These are phyloP conservation scores for Chelmon rostratus DNA, from an alignment of 2,797 vertebrate species.

Conservation along the genomic window DNA sequence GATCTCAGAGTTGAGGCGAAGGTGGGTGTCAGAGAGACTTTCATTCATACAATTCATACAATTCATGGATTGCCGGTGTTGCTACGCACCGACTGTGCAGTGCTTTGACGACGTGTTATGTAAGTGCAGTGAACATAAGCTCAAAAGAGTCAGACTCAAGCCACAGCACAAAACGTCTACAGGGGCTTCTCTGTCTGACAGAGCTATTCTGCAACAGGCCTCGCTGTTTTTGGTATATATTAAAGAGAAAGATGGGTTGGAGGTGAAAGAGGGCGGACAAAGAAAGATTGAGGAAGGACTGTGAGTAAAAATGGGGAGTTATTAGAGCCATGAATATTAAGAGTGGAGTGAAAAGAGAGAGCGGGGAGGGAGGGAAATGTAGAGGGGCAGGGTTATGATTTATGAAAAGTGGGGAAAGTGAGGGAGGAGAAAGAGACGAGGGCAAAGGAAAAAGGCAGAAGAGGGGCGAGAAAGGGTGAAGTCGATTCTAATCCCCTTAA, in stretches of 20 bases:
- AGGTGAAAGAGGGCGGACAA: conserved; percentile 6
- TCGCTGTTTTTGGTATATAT: conserved; percentile 44
- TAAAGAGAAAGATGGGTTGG: conserved; percentile 20
- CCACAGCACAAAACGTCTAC: conserved; percentile 45
- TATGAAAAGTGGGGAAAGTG: not conserved
- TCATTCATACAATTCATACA: conserved; percentile 41
- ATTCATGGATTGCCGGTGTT: conserved; percentile 29
- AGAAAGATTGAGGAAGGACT: conserved; percentile 3
- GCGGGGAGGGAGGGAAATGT: not conserved
- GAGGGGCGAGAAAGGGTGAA: conserved; percentile 54
- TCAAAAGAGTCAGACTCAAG: conserved; percentile 55
- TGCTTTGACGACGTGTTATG: conserved; percentile 56
- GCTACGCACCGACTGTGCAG: conserved; percentile 7
- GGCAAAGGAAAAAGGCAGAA: not conserved
- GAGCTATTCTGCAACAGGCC: conserved; percentile 45
- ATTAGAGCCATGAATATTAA: conserved; percentile 16
- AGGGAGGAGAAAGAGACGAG: conserved; percentile 5
- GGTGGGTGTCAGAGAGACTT: conserved; percentile 4
- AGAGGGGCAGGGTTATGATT: not conserved
- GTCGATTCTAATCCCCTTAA: conserved; percentile 82
- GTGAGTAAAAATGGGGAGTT: not conserved
- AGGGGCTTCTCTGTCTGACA: conserved; percentile 49
- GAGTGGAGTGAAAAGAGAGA: not conserved
- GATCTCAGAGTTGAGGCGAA: conserved; percentile 10
- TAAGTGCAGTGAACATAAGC: conserved; percentile 64